Evolutionary conservation across 2,888 invertebrate species (phyloP).

Genomic region (Masnerella sp.): DNA sequence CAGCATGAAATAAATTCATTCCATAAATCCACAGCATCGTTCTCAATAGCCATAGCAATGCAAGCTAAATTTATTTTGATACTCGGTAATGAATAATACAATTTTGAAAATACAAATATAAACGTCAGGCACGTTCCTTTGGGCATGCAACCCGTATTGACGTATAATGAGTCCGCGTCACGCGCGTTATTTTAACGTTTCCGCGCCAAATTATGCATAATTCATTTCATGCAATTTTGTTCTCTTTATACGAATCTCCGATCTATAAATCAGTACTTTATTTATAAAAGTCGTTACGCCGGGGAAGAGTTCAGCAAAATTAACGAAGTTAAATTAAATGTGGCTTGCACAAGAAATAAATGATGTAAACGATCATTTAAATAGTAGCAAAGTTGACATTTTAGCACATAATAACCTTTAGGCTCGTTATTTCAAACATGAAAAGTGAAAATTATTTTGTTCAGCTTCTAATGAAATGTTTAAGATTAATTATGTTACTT

Average conservation of each 20-base stretch:
- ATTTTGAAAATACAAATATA: conserved; percentile 42
- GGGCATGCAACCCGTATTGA: conserved; percentile 17
- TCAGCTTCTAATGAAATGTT: no score
- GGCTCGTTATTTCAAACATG: no score
- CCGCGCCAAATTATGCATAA: conserved; percentile 42
- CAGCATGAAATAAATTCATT: conserved; percentile 13
- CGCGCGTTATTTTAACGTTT: conserved; percentile 34
- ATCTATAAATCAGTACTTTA: conserved; percentile 30
- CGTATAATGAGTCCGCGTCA: conserved; percentile 37
- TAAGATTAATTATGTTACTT: no score
- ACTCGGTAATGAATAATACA: conserved; percentile 42
- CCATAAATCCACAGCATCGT: conserved; percentile 11
- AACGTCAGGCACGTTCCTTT: conserved; percentile 26
- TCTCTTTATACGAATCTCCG: conserved; percentile 30
- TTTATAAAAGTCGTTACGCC: neutral
- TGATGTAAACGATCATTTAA: neutral
- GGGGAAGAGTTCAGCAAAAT: neutral
- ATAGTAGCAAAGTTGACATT: neutral
- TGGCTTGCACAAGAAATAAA: neutral
- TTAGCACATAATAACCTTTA: neutral
- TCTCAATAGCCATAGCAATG: conserved; percentile 1
- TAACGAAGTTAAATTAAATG: neutral
- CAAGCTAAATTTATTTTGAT: conserved; percentile 30
- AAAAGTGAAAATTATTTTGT: no score
- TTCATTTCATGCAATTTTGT: conserved; percentile 45